These are phyloP conservation scores for Anticlea derivata DNA, from an alignment of 2,888 invertebrate genomes.

Conservation along the genomic window DNA sequence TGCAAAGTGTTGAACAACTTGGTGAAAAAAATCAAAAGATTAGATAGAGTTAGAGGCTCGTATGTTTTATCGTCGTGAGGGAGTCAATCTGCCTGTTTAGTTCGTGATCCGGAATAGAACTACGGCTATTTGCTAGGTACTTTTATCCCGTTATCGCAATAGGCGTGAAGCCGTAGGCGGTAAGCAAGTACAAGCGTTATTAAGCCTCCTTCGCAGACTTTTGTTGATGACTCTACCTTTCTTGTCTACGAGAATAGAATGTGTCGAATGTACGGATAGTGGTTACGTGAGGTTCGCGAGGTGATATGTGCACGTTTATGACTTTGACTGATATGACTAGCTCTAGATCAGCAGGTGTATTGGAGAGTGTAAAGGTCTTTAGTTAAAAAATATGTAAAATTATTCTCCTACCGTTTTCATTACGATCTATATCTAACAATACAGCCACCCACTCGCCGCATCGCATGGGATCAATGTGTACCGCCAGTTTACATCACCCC, in stretches of 20 bases:
- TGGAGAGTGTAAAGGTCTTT: no score
- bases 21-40: no score
- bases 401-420: slow-evolving; percentile 10
- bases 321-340: not conserved
- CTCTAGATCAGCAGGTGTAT: no score
- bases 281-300: slow-evolving; percentile 19
- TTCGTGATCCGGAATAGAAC: not conserved
- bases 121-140: no score
- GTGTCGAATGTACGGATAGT: slow-evolving; percentile 2
- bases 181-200: not conserved
- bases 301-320: slow-evolving; percentile 8
- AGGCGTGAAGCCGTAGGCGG: no score
- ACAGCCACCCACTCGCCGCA: not conserved
- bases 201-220: not conserved
- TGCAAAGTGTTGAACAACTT: no score
- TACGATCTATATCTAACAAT: not conserved
- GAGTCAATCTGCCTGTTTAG: no score
- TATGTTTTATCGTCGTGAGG: no score
- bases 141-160: no score
- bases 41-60: no score
- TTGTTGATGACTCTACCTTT: slow-evolving; percentile 1
- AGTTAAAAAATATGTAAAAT: no score
- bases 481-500: not conserved
- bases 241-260: slow-evolving; percentile 4
- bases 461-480: not conserved